These are phyloP conservation scores for Mimumesa dahlbomi DNA, from an alignment of 2,888 invertebrate genomes.

Conservation along the genomic window DNA sequence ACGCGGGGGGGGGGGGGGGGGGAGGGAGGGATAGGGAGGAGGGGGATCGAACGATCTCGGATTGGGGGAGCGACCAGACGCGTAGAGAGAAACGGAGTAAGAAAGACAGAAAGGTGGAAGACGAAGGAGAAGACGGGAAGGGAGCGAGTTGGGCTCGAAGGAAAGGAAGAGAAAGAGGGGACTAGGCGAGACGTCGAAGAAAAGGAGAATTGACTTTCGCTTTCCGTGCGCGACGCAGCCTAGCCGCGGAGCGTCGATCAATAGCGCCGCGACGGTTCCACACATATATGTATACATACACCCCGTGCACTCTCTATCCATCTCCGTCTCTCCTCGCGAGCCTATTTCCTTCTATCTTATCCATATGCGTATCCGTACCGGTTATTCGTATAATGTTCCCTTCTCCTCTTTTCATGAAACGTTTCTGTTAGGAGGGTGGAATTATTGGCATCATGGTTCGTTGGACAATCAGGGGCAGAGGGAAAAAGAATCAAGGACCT, in stretches of 20 bases:
- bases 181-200: constrained; percentile 67
- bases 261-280: constrained; percentile 72
- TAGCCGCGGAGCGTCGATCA: constrained; percentile 74
- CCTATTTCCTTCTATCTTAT: constrained; percentile 25
- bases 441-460: constrained; percentile 65
- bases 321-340: constrained; percentile 13
- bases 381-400: constrained; percentile 38
- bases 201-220: constrained; percentile 77
- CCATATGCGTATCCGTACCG: constrained; percentile 33
- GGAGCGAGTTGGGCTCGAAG: constrained; percentile 13
- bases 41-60: constrained; percentile 66
- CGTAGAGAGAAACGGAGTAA: constrained; percentile 61
- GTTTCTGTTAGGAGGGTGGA: constrained; percentile 59
- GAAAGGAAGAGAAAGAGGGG: constrained; percentile 48
- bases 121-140: constrained; percentile 23
- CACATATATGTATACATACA: constrained; percentile 15
- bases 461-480: constrained; percentile 28
- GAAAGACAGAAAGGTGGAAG: constrained; percentile 25
- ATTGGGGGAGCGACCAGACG: constrained; percentile 64
- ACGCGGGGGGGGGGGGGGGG: constrained; percentile 2
- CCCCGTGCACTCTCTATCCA: constrained; percentile 19
- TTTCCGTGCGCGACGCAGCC: constrained; percentile 75
- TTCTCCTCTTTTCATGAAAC: constrained; percentile 7
- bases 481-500: constrained; percentile 49
- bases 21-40: constrained; percentile 4